These are phyloP conservation scores for Odontamblyopus lacepedii DNA, from an alignment of 2,797 vertebrate species.

Conservation along the genomic window DNA sequence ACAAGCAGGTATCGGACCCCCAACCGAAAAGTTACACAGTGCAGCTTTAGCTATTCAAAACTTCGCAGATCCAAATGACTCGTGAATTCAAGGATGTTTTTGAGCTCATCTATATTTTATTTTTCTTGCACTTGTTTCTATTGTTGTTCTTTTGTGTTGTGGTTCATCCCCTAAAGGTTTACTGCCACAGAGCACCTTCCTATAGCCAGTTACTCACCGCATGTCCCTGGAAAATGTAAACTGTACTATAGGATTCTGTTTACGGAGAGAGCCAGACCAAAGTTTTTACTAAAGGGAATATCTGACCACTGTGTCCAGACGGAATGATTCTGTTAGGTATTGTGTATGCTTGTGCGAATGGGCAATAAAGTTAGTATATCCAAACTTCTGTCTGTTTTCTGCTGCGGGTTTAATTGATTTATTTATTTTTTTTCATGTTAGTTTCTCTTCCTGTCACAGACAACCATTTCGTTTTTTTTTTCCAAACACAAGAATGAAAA, in stretches of 20 bases:
- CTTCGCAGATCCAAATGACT: background rate
- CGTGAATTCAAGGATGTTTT: background rate
- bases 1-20: no score
- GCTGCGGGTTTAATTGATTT: no score
- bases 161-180: slow-evolving; percentile 46
- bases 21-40: no score
- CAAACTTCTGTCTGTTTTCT: slow-evolving; percentile 27
- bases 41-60: background rate
- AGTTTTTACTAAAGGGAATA: slow-evolving; percentile 68
- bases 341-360: slow-evolving; percentile 79
- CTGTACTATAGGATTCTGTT: slow-evolving; percentile 58
- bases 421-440: no score
- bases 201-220: slow-evolving; percentile 65
- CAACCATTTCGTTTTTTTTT: no score
- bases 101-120: background rate
- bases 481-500: no score
- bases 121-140: background rate
- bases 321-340: slow-evolving; percentile 53
- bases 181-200: slow-evolving; percentile 45
- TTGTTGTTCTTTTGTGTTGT: slow-evolving; percentile 58
- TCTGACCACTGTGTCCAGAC: slow-evolving; percentile 52
- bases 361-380: slow-evolving; percentile 81
- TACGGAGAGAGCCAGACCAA: slow-evolving; percentile 68
- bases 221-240: slow-evolving; percentile 72
- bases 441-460: no score